Percentiles rank a stretch among this genome's conserved stretches.
Conservation (phyloP, 2,888 invertebrate genomes). For the Apoda limacodes region DNA sequence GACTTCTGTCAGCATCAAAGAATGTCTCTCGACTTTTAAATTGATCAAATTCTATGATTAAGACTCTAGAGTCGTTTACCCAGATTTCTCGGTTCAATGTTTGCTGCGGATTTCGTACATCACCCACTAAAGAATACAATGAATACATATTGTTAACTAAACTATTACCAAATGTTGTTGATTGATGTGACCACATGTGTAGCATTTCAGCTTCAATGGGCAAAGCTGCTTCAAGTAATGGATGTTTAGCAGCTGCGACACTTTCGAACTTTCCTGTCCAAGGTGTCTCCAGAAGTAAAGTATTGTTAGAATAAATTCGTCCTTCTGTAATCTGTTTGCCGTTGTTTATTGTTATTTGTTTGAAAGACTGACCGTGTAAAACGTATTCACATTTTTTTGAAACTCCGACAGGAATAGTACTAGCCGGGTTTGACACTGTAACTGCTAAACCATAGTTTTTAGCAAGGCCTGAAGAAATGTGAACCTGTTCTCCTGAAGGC, state of each 20-base stretch:
- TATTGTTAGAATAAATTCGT: slow-evolving; percentile 82
- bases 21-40: slow-evolving; percentile 91
- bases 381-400: slow-evolving; percentile 71
- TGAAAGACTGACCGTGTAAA: slow-evolving; percentile 73
- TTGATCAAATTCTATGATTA: slow-evolving; percentile 94
- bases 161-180: slow-evolving; percentile 80
- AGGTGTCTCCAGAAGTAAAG: slow-evolving; percentile 79
- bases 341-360: slow-evolving; percentile 76
- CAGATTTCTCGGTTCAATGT: slow-evolving; percentile 85
- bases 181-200: slow-evolving; percentile 90
- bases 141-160: slow-evolving; percentile 84
- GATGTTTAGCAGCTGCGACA: slow-evolving; percentile 84
- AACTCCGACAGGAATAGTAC: slow-evolving; percentile 64
- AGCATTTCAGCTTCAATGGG: slow-evolving; percentile 92
- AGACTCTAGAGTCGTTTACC: slow-evolving; percentile 90
- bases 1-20: slow-evolving; percentile 85
- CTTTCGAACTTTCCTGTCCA: slow-evolving; percentile 81
- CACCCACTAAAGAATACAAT: slow-evolving; percentile 84
- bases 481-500: slow-evolving; percentile 91
- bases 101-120: slow-evolving; percentile 87
- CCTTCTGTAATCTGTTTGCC: slow-evolving; percentile 80
- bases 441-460: slow-evolving; percentile 82
- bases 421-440: slow-evolving; percentile 72
- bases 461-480: slow-evolving; percentile 81
- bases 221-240: slow-evolving; percentile 82